Base-by-base conservation (phyloP, 2,888 invertebrate genomes). In the Heliconius hortense region DNA sequence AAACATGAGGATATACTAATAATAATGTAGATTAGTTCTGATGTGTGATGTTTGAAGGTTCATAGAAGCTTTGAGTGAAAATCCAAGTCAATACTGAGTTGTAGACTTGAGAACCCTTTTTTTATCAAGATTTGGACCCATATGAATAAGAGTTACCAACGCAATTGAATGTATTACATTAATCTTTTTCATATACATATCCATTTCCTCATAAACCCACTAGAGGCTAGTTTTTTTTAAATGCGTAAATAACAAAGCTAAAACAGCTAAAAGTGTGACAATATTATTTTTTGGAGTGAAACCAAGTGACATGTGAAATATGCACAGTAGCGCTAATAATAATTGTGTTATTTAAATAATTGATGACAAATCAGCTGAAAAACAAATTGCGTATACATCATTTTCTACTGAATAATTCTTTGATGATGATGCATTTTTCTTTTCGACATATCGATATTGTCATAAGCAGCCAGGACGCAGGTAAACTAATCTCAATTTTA, bases 381-480 rank as follows among this genome's bases (percentile, higher is more conserved):
- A 39, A n/a, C n/a, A 39, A 35, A 13, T 11, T 0, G 43, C 13
- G 13, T 26, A 60, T 24, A 13, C 26, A 24, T 13, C 1, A 13
- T 26, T 60, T 11, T 8, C 26, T 60, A 26, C 24, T 60, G 5
- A 5, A 69, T 31, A 48, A 5, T 31, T 53, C 21, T n/a, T 63
- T 26, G n/a, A 62, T 28, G 21, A n/a, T 66, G 21, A 64, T 70
- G 69, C 74, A 10, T 56, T 74, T 77, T 71, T 48, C 67, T 76
- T 76, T 77, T 56, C 28, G 28, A 60, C 7, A 59, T 63, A 31
- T 24, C 1, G 21, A 60, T 15, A 67, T 62, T 74, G 71, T 68
- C 2, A 56, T 69, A 28, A 79, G 80, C 80, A 67, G 35, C 70
- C 77, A 79, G 81, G 82, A 80, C 3, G 13, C 66, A 82, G 81